These are phyloP conservation scores for Blastobasis adustella DNA, from an alignment of 2,888 invertebrate genomes.

Conservation along the genomic window DNA sequence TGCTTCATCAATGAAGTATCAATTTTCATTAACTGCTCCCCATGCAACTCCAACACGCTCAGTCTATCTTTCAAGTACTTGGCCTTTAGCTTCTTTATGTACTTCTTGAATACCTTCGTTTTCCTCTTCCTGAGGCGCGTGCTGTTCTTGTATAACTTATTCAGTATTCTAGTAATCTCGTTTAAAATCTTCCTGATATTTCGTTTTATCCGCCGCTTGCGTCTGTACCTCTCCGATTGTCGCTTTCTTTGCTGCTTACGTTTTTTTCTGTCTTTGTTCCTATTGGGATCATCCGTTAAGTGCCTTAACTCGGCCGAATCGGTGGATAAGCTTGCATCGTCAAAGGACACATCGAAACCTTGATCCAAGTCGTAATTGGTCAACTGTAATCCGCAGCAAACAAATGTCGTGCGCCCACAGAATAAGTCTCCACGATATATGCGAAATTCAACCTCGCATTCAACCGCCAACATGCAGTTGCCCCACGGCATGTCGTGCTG, in stretches of 20 bases:
- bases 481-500: constrained; percentile 64
- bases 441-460: constrained; percentile 54
- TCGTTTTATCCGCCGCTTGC: constrained; percentile 43
- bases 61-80: constrained; percentile 46
- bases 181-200: constrained; percentile 39
- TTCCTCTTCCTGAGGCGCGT: constrained; percentile 39
- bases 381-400: constrained; percentile 50
- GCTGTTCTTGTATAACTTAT: constrained; percentile 40
- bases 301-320: constrained; percentile 35
- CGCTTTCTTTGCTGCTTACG: constrained; percentile 27
- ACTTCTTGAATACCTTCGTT: constrained; percentile 50
- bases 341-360: constrained; percentile 54
- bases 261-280: constrained; percentile 22
- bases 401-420: constrained; percentile 48
- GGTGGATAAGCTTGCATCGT: constrained; percentile 33
- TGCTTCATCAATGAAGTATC: constrained; percentile 31
- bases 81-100: constrained; percentile 44
- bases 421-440: constrained; percentile 54
- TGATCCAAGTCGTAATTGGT: constrained; percentile 53
- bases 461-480: constrained; percentile 44
- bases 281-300: constrained; percentile 4
- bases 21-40: constrained; percentile 35
- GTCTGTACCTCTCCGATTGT: constrained; percentile 23
- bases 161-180: constrained; percentile 44
- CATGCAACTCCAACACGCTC: constrained; percentile 43